Evolutionary conservation across 2,888 invertebrate genomes (phyloP).

Genomic region (Lamellibrachia satsuma): DNA sequence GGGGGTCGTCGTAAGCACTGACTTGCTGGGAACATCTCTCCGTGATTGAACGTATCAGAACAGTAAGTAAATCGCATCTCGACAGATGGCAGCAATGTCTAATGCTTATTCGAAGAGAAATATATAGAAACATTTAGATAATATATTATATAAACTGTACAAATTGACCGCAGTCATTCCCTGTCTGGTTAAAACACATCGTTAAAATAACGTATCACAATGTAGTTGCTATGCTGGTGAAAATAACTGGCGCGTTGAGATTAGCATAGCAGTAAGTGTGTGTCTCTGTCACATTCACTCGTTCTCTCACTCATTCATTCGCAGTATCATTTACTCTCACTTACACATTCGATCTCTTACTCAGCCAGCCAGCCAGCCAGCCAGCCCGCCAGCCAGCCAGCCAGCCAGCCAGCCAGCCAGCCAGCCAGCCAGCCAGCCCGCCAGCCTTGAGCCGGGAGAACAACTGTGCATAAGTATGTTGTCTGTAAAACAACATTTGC

Average conservation of each 20-base stretch:
- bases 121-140: not conserved
- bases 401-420: not conserved
- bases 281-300: not conserved
- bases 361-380: no score
- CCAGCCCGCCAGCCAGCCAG: not conserved
- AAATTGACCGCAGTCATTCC: not conserved
- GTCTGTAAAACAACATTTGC: not conserved
- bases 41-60: not conserved
- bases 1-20: conserved; percentile 1
- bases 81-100: not conserved
- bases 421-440: not conserved
- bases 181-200: not conserved
- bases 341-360: not conserved
- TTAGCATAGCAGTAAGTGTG: not conserved
- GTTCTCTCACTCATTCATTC: not conserved
- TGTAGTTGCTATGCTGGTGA: not conserved
- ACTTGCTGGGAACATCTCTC: not conserved
- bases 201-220: not conserved
- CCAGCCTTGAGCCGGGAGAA: not conserved
- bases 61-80: not conserved
- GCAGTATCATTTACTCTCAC: not conserved
- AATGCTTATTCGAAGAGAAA: not conserved
- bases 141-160: not conserved
- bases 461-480: not conserved
- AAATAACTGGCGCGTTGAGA: not conserved